Percentiles rank a stretch among this genome's conserved stretches.
Evolutionary conservation across 2,797 vertebrate genomes (phyloP).

Genomic region (Synanceia verrucosa): DNA sequence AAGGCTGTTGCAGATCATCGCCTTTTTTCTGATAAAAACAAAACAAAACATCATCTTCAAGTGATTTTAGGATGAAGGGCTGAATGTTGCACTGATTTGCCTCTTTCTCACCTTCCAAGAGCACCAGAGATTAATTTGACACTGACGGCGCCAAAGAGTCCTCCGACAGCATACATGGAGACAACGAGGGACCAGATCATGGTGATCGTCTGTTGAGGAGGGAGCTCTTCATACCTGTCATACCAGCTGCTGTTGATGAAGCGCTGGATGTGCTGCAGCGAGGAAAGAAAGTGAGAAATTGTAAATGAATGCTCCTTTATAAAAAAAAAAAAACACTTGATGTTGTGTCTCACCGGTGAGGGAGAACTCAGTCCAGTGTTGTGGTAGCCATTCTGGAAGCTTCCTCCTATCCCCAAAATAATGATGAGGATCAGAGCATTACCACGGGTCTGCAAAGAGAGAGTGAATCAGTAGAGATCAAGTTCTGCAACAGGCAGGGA

Average conservation of each 20-base stretch:
- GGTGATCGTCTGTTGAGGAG: conserved; percentile 70
- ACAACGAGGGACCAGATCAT: conserved; percentile 86
- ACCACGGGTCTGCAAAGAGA: conserved; percentile 67
- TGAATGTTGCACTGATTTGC: background rate
- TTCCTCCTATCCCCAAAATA: conserved; percentile 85
- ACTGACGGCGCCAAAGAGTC: conserved; percentile 76
- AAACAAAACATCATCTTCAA: conserved; percentile 10
- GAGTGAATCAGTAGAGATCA: background rate
- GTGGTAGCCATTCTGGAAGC: conserved; percentile 85
- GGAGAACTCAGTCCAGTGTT: conserved; percentile 85
- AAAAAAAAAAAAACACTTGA: background rate
- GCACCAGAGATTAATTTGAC: conserved; percentile 70
- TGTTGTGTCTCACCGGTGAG: conserved; percentile 78
- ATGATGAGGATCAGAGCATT: conserved; percentile 78
- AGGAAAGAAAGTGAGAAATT: background rate
- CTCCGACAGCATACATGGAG: conserved; percentile 81
- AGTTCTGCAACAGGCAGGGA: background rate
- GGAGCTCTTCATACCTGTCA: conserved; percentile 72
- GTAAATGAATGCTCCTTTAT: background rate
- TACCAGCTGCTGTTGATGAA: conserved; percentile 87
- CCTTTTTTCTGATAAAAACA: conserved; percentile 80
- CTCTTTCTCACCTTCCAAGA: conserved; percentile 83
- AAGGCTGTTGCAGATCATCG: conserved; percentile 75
- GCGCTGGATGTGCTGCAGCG: conserved; percentile 81
- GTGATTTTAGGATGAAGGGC: background rate